Evolutionary conservation across 2,113 vertebrate species (phyloP).

Genomic region (Catharus fuscescens): DNA sequence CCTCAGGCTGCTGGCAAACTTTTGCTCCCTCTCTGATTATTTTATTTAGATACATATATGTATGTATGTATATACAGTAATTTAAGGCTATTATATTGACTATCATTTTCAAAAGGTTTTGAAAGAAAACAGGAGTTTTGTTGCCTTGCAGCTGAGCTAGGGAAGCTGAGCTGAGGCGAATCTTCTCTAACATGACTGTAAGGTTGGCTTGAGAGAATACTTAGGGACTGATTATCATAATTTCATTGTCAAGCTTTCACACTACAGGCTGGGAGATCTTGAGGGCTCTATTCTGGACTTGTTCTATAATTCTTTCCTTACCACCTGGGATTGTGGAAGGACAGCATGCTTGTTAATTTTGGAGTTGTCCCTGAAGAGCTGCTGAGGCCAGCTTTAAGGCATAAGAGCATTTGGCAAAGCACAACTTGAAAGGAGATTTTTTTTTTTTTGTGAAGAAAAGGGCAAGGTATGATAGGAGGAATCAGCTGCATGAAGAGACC

Average conservation of each 20-base stretch:
- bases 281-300: not conserved
- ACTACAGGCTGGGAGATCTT: not conserved
- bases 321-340: not conserved
- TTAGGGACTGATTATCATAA: not conserved
- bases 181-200: not conserved
- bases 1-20: slow-evolving; percentile 29
- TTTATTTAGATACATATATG: not conserved
- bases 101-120: not conserved
- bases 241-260: not conserved
- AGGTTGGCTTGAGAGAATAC: not conserved
- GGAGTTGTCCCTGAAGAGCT: not conserved
- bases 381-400: not conserved
- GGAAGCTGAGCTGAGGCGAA: not conserved
- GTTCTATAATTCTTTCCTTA: not conserved
- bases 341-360: not conserved
- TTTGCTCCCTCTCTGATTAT: slow-evolving; percentile 22
- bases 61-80: not conserved
- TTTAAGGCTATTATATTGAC: not conserved
- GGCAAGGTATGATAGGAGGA: not conserved
- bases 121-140: not conserved
- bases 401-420: not conserved
- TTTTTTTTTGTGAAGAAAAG: not conserved
- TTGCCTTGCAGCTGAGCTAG: not conserved
- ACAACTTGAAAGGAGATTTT: not conserved
- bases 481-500: not conserved